Base-by-base conservation (phyloP, 2,888 invertebrate species). In the Xestia ashworthii region DNA sequence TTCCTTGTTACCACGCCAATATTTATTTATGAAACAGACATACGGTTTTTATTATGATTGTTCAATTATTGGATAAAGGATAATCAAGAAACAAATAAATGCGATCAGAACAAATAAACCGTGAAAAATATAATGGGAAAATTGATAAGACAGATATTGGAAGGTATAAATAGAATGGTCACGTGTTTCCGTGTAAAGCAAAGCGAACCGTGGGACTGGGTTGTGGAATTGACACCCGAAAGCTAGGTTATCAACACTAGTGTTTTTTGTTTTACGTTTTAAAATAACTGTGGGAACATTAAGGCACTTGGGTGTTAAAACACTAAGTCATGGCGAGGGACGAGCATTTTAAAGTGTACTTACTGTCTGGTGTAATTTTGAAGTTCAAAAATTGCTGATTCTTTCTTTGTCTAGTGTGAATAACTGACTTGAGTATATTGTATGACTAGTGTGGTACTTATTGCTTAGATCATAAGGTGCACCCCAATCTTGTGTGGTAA, bases 191-290 rank as follows among this genome's bases (percentile, higher is more conserved):
- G 25, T 76, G 69, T 66, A 62, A 48, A 12, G 46, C 44, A 50
- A 53, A 48, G 46, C 22, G 14, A 64, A 38, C 62, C 58, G 2
- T 38, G 19, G 50, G 38, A 41, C 48, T 2, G 19, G 25, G 19
- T 70, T 65, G 53, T 86, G 86, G 72, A 60, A 41, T 66, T 78
- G 86, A 86, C 79, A 86, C 32, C 55, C 2, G 44, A 71, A 48
- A 55, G 6, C n/a, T 71, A 19, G 46, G 16, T 69, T 73, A 55
- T 48, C 53, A 65, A 53, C 38, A 60, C 1, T 25, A 50, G 50
- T 38, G 1, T 19, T 48, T 60, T 64, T 3, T 50, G 16, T 53
- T 78, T 44, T 14, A 44, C 11, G 48, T 41, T 76, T 46, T 22
- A 4, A 46, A 44, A 76, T 76, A 58, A 19, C 5, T 11, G 14